phyloP scores from a whole-genome alignment of 2,888 invertebrate species.

The Artemia sp. region DNA sequence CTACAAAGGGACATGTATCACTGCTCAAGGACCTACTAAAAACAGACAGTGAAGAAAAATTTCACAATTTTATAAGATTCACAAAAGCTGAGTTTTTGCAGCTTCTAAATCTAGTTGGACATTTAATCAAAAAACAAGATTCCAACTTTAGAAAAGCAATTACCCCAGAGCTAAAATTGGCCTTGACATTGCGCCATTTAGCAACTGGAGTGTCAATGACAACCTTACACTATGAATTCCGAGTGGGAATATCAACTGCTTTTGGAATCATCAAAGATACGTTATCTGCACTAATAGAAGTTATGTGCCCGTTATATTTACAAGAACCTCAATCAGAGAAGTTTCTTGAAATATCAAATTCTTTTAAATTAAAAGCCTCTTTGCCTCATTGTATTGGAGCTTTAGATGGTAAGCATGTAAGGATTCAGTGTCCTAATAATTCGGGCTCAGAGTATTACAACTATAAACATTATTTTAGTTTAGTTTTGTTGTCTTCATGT shows the following conservation, averaged over 20 bases:
- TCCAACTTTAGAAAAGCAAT: slow-evolving; percentile 23
- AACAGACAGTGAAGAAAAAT: slow-evolving; percentile 23
- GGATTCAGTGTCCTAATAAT: too few species aligned
- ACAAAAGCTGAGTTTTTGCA: slow-evolving; percentile 21
- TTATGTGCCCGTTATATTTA: too few species aligned
- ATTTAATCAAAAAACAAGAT: slow-evolving; percentile 23
- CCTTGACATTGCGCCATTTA: slow-evolving; percentile 23
- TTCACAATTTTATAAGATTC: slow-evolving; percentile 23
- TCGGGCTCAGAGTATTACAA: too few species aligned
- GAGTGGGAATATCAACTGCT: slow-evolving; percentile 7
- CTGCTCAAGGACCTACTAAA: slow-evolving; percentile 24
- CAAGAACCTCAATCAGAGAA: too few species aligned
- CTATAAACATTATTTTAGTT: too few species aligned
- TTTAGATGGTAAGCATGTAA: too few species aligned
- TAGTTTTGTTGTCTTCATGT: too few species aligned
- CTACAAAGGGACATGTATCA: slow-evolving; percentile 16
- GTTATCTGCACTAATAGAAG: too few species aligned
- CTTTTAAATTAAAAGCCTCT: slow-evolving; percentile 22
- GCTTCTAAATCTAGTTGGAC: slow-evolving; percentile 21
- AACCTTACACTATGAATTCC: background rate
- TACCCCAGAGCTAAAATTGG: slow-evolving; percentile 22
- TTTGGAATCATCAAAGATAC: background rate
- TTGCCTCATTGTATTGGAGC: too few species aligned
- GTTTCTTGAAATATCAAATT: slow-evolving; percentile 21
- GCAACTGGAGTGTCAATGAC: slow-evolving; percentile 21